Evolutionary conservation across 2,113 vertebrate genomes (phyloP).

Genomic region (Sardina pilchardus): DNA sequence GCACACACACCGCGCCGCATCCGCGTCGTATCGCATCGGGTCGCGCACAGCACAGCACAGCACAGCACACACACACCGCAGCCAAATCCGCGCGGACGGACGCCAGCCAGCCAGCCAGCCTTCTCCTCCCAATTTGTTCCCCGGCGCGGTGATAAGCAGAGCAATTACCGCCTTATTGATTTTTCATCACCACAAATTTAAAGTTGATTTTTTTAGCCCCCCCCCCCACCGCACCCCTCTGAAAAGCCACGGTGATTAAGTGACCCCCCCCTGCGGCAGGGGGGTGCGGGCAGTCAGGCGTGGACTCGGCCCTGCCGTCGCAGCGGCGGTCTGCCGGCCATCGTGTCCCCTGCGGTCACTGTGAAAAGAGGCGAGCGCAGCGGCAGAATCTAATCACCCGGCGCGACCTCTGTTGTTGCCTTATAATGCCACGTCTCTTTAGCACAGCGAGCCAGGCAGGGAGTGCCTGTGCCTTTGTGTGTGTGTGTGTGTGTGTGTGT

Average conservation of each 20-base stretch:
- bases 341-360: neutral
- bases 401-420: conserved; percentile 80
- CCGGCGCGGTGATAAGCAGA: conserved; percentile 86
- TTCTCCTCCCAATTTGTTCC: conserved; percentile 62
- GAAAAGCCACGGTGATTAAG: conserved; percentile 80
- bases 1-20: conserved; percentile 55
- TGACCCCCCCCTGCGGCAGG: conserved; percentile 58
- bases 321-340: neutral
- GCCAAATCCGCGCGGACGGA: conserved; percentile 69
- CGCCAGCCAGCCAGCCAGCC: conserved; percentile 63
- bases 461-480: too few relatives aligned
- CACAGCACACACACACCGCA: too few relatives aligned
- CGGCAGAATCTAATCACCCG: conserved; percentile 85
- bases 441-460: conserved; percentile 27
- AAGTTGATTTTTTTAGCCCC: conserved; percentile 77
- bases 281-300: too few relatives aligned
- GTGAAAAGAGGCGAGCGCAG: conserved; percentile 71
- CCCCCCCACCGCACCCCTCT: too few relatives aligned
- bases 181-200: conserved; percentile 96
- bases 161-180: conserved; percentile 99
- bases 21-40: too few relatives aligned
- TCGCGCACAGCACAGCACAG: too few relatives aligned
- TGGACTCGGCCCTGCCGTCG: too few relatives aligned
- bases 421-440: conserved; percentile 82
- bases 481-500: too few relatives aligned